phyloP scores from a whole-genome alignment of 1,140 invertebrate genomes.

The Melanaphis sacchari region DNA sequence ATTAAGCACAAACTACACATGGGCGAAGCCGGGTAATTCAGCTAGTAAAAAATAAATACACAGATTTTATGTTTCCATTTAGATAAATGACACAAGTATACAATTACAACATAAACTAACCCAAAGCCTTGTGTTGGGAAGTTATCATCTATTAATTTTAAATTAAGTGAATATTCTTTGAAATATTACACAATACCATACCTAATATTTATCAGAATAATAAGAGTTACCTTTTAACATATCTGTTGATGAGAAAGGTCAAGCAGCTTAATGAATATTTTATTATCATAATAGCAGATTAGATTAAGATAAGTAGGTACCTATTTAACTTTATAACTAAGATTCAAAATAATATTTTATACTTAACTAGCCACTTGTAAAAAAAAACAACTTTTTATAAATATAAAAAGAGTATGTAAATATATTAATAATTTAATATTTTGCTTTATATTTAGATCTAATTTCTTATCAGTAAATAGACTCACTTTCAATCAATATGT shows the following conservation, averaged over 20 bases:
- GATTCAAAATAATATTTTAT: neutral
- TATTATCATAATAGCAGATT: neutral
- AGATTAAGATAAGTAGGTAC: neutral
- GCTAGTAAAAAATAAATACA: too few species aligned
- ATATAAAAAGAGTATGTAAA: neutral
- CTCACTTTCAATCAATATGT: neutral
- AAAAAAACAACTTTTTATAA: neutral
- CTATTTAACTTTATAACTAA: neutral
- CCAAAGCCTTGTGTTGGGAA: neutral
- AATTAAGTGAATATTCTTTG: neutral
- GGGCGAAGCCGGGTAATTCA: too few species aligned
- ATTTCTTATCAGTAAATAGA: neutral
- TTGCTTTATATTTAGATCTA: neutral
- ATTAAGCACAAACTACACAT: too few species aligned
- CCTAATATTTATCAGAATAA: neutral
- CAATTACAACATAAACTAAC: neutral
- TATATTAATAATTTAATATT: neutral
- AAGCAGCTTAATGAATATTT: neutral
- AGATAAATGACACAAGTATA: neutral
- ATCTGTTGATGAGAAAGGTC: neutral
- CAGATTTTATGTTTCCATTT: neutral
- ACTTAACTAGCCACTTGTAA: neutral
- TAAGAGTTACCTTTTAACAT: neutral
- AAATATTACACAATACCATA: constrained; percentile 11
- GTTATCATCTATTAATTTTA: neutral